Evolutionary conservation across 2,113 vertebrate species (phyloP).

Genomic region (Grammomys surdaster): DNA sequence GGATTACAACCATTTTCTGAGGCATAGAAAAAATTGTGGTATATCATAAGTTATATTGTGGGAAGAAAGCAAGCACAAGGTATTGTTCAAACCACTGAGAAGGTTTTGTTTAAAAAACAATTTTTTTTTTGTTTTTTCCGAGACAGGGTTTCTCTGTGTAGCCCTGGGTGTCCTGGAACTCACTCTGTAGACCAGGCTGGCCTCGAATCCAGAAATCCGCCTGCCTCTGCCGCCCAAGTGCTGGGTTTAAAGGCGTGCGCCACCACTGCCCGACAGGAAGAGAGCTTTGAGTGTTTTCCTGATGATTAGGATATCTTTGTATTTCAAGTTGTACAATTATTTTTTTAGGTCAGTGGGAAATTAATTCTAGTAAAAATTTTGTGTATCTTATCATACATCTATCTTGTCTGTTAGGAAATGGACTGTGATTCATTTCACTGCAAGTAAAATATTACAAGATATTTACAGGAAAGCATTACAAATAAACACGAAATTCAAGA

Average conservation of each 20-base stretch:
- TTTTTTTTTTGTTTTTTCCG: no score
- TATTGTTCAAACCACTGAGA: not conserved
- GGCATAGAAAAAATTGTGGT: not conserved
- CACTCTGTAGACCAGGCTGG: no score
- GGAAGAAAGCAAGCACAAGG: not conserved
- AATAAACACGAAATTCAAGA: not conserved
- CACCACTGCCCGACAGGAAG: not conserved
- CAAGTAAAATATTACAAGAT: not conserved
- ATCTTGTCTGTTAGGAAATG: not conserved
- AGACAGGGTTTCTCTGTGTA: no score
- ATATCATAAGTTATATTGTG: not conserved
- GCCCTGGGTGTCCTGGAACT: no score
- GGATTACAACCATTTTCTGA: not conserved
- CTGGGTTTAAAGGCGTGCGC: no score
- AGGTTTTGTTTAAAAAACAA: not conserved
- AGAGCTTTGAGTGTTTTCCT: not conserved
- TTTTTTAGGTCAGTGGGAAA: not conserved
- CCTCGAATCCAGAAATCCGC: no score
- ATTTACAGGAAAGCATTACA: not conserved
- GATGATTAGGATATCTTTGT: not conserved
- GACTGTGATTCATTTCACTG: not conserved
- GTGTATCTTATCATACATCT: not conserved
- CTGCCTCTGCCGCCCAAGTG: no score
- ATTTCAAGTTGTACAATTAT: constrained; percentile 15
- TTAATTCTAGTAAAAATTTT: not conserved